A percentile compares a stretch with the other conserved stretches of the same genome.
phyloP scores from a whole-genome alignment of 1,140 invertebrate species.

The Harpegnathos saltator region DNA sequence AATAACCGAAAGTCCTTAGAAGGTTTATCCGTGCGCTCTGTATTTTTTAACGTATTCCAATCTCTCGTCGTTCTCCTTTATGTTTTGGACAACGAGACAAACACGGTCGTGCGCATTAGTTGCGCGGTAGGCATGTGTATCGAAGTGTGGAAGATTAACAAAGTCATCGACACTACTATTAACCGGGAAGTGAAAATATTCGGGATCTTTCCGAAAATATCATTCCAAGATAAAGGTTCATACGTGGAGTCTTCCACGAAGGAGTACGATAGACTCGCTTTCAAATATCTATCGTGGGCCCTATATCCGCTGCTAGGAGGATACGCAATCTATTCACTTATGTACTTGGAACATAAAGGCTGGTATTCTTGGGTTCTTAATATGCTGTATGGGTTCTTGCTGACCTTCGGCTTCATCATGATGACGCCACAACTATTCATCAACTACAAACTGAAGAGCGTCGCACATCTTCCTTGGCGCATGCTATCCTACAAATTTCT shows the following conservation, averaged over 20 bases:
- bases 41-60: slow-evolving; percentile 99
- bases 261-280: slow-evolving; percentile 97
- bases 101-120: slow-evolving; percentile 96
- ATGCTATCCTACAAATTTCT: slow-evolving; percentile 99
- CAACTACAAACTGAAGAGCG: slow-evolving; percentile 99
- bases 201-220: slow-evolving; percentile 93
- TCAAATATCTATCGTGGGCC: slow-evolving; percentile 98
- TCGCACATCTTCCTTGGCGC: slow-evolving; percentile 99
- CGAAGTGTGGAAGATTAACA: slow-evolving; percentile 99
- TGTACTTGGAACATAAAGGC: slow-evolving; percentile 99
- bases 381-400: slow-evolving; percentile 99
- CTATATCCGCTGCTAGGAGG: slow-evolving; percentile 96
- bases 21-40: slow-evolving; percentile 98
- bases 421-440: slow-evolving; percentile 99
- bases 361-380: slow-evolving; percentile 98
- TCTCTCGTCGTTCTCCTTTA: slow-evolving; percentile 97
- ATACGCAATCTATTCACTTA: slow-evolving; percentile 98
- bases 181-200: slow-evolving; percentile 91
- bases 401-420: slow-evolving; percentile 99
- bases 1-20: slow-evolving; percentile 98
- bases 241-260: slow-evolving; percentile 98
- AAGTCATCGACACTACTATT: slow-evolving; percentile 95
- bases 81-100: slow-evolving; percentile 99
- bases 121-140: slow-evolving; percentile 98
- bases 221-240: slow-evolving; percentile 97